Base-by-base conservation (phyloP, 37 sponge, comb jelly and placozoan species). In the Lycopodina hypogea region DNA sequence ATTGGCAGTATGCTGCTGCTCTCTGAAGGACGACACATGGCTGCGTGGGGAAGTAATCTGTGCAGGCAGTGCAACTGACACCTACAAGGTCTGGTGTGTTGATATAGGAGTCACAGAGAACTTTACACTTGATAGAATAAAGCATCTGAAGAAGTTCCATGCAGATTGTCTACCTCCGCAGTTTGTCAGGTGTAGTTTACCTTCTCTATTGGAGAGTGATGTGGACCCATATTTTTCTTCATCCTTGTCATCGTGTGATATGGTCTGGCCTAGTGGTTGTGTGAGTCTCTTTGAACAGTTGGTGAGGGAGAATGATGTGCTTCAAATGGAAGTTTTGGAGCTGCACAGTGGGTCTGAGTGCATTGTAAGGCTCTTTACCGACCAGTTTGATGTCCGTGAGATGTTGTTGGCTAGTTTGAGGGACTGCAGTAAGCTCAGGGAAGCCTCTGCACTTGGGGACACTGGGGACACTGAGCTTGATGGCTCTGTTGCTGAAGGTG, bases 91-190 rank as follows among this genome's bases (percentile, higher is more conserved):
- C 17, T 32, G 3, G 29, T 86, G 70, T 56, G 74, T 90, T 24
- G 91, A 90, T 42, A 73, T 77, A 30, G 91, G 91, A 2, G 82
- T 70, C 61, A 66, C 38, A 2, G 91, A 90, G 37, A 39, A 32
- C 7, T 63, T 86, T 48, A 21, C 68, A 26, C 23, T 82, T 0
- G 11, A 36, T 21, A 77, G 65, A 22, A 19, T 85, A 2, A 76
- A 66, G 59, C 71, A 52, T n/a, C 72, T 90, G 17, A 48, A 72
- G 53, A 62, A 63, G 38, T 2, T 30, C 3, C 39, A 61, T 45
- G 62, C 52, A 6, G 71, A 62, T 6, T 26, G n/a, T 33, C 62
- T 77, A 11, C 71, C 78, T n/a, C 78, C 72, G n/a, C 71, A 42
- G 33, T 59, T 42, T 32, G 38, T 84, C 37, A 60, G 37, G 2